Evolutionary conservation across 2,888 invertebrate species (phyloP).

Genomic region (Heliconius aoede): DNA sequence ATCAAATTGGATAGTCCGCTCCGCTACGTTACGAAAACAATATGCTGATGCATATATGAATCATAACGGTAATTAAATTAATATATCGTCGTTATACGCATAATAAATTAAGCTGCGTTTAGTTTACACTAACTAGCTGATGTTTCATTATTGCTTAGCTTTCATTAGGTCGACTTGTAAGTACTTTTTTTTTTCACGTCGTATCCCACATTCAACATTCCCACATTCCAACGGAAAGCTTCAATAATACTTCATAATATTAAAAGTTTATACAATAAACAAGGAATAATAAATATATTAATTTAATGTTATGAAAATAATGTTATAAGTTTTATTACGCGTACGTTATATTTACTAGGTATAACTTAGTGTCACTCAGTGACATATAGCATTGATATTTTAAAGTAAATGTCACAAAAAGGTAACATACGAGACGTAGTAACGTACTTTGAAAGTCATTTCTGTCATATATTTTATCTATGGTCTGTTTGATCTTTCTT

Average conservation of each 20-base stretch:
- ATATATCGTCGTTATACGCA: conserved; percentile 7
- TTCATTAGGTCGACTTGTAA: neutral
- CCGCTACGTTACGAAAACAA: conserved; percentile 23
- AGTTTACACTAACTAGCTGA: neutral
- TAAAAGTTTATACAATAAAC: neutral
- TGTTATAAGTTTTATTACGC: neutral
- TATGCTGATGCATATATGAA: conserved; percentile 19
- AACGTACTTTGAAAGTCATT: neutral
- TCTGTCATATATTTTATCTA: no score
- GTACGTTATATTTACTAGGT: neutral
- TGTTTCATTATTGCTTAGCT: neutral
- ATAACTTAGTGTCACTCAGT: neutral
- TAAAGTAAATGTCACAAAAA: conserved; percentile 2
- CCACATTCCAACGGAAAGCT: no score
- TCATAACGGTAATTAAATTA: conserved; percentile 19
- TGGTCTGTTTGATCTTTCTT: no score
- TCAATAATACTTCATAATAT: no score
- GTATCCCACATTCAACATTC: no score
- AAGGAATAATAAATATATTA: neutral
- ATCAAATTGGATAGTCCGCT: conserved; percentile 6
- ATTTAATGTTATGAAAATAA: neutral
- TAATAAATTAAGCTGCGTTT: neutral
- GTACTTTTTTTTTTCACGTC: no score
- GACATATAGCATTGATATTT: neutral
- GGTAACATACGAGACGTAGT: neutral